Conservation (phyloP, 2,797 vertebrate genomes). For the Brachyrhaphis roseni region DNA sequence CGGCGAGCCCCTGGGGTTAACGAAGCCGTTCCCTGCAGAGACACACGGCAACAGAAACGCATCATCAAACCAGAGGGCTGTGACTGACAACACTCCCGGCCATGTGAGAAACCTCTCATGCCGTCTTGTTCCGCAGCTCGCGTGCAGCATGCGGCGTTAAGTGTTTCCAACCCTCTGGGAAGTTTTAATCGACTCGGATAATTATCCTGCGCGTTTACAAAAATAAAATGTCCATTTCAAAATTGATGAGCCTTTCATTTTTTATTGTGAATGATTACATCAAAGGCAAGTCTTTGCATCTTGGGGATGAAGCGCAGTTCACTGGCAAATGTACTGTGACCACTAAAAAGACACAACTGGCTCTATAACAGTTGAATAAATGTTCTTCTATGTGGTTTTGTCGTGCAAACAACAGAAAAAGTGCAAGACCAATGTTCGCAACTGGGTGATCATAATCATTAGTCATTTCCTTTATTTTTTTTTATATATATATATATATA, state of each 20-base stretch:
- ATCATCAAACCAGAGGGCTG: constrained; percentile 73
- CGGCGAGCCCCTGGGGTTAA: constrained; percentile 95
- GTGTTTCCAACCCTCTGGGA: constrained; percentile 83
- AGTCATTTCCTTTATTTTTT: constrained; percentile 62
- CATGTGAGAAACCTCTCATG: constrained; percentile 68
- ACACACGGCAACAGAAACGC: constrained; percentile 71
- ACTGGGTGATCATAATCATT: constrained; percentile 40
- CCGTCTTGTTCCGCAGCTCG: constrained; percentile 69
- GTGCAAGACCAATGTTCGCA: constrained; percentile 54
- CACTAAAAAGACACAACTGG: constrained; percentile 78
- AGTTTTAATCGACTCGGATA: constrained; percentile 85
- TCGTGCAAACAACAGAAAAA: constrained; percentile 42
- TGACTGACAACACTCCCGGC: constrained; percentile 76
- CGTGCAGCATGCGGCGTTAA: constrained; percentile 77
- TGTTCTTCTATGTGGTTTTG: constrained; percentile 30
- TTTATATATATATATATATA: too few relatives aligned
- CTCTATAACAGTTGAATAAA: constrained; percentile 74
- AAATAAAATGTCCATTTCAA: constrained; percentile 86
- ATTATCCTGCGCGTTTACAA: constrained; percentile 84
- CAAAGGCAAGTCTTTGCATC: constrained; percentile 75
- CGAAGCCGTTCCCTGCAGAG: constrained; percentile 94
- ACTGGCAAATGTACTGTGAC: constrained; percentile 86
- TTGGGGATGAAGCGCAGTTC: constrained; percentile 80
- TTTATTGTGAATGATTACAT: constrained; percentile 81
- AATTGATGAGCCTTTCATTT: constrained; percentile 86